Base-by-base conservation (phyloP, 2,113 vertebrate species). In the Scalopus aquaticus region DNA sequence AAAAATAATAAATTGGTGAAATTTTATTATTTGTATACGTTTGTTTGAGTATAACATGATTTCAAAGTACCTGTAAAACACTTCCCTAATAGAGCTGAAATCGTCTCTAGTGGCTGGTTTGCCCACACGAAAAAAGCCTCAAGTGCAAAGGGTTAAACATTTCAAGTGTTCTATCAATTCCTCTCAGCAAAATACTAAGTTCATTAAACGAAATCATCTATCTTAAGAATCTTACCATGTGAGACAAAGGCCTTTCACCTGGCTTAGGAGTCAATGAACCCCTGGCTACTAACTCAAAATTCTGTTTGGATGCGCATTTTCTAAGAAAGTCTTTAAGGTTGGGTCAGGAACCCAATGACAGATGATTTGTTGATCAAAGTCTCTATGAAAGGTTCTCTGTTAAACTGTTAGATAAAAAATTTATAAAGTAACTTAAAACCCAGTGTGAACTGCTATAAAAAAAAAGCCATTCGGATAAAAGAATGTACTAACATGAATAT, bases 131-230 rank as follows among this genome's bases (percentile, higher is more conserved):
- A n/a, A n/a, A n/a, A n/a, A n/a, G n/a, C n/a, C n/a, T n/a, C n/a
- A n/a, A n/a, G n/a, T n/a, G n/a, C n/a, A n/a, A n/a, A n/a, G n/a
- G n/a, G n/a, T n/a, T n/a, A 49, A 58, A 82, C 28, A 81, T 74
- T 65, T 79, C 32, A 88, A 91, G 84, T 8, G 82, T 44, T 70
- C 74, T 93, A 56, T 90, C 69, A 88, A 79, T 79, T 95, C 51
- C 28, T 93, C 54, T 81, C 3, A 74, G 44, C 67, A 42, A 65
- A 91, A 69, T 19, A 60, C 24, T 93, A 85, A 78, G 26, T 62
- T 62, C 39, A 81, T 8, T 89, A 95, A 95, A 88, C 39, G 8
- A 78, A 94, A 85, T 51, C 7, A 6, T 94, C 9, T 81, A 54
- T 35, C 4, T 95, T 72, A 95, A 88, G 54, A 76, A 70, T 20